A percentile compares a stretch with the other conserved stretches of the same genome.
Evolutionary conservation across 2,113 vertebrate genomes (phyloP).

Genomic region (Prionailurus bengalensis): DNA sequence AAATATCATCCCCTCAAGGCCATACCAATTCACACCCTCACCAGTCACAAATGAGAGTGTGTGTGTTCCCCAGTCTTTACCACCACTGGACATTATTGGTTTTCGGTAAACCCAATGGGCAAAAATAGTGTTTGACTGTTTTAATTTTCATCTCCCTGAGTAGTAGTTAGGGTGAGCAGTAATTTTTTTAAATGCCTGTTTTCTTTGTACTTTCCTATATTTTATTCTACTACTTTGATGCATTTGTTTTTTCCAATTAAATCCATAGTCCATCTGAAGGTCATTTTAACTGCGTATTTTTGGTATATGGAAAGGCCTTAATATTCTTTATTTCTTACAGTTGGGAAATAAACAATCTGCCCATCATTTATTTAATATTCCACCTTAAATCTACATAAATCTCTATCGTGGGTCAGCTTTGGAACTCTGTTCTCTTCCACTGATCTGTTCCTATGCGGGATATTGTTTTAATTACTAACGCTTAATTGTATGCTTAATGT

Average conservation of each 20-base stretch:
- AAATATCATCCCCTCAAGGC: background rate
- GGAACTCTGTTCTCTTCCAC: background rate
- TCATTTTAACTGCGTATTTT: slow-evolving; percentile 58
- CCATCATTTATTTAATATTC: slow-evolving; percentile 45
- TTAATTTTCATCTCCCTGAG: slow-evolving; percentile 8
- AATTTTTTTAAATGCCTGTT: slow-evolving; percentile 27
- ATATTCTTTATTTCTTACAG: slow-evolving; percentile 43
- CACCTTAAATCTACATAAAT: background rate
- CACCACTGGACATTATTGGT: background rate
- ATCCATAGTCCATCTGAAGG: background rate
- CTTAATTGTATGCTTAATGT: background rate
- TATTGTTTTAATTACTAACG: slow-evolving; percentile 18
- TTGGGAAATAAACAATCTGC: background rate
- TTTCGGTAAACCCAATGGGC: background rate
- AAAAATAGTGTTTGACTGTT: background rate
- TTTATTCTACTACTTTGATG: slow-evolving; percentile 5
- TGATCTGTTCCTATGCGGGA: background rate
- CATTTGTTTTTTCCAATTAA: slow-evolving; percentile 42
- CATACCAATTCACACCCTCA: background rate
- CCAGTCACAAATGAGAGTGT: background rate
- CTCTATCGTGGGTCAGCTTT: background rate
- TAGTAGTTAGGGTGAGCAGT: background rate
- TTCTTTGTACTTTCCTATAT: background rate
- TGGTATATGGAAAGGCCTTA: background rate
- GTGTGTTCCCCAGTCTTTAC: background rate